Evolutionary conservation across 2,888 invertebrate genomes (phyloP), one percentile per base, ranked within the genome.

Genomic region (Icerya purchasi): DNA sequence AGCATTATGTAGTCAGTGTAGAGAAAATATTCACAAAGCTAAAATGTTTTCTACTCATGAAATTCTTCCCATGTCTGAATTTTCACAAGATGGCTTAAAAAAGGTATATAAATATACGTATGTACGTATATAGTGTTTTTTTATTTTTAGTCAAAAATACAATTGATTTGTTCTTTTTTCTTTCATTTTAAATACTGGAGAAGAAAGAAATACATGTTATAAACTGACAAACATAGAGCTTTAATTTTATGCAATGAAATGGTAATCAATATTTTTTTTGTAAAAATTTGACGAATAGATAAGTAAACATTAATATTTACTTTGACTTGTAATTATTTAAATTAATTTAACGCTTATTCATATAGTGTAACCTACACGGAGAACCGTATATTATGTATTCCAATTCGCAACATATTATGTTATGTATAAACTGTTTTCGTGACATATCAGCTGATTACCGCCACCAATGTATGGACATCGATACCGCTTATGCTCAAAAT

Each of bases 341-440:
- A n/a, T n/a, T n/a, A n/a, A n/a, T n/a, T n/a, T n/a, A n/a, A n/a
- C n/a, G n/a, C n/a, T n/a, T n/a, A n/a, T n/a, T n/a, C n/a, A n/a
- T n/a, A 50, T 62, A 80, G 73, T 83, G 83, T 68, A 71, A 76
- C 1, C 74, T 76, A 57, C 85, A 85, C 69, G 80, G 80, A 20
- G 84, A 84, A 69, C 83, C 82, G 63, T 83, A 79, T 71, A 82
- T 84, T 64, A 81, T 84, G 79, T 84, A 79, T 70, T 83, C 82
- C 5, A 79, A 80, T 56, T 76, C 80, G 60, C 80, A 80, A 66
- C 79, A 81, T 68, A 74, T 76, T 55, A 81, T 84, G 80, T 72
- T 84, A 53, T 85, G 84, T 69, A 82, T 84, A 53, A 82, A 82
- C 65, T 84, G 84, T 68, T 83, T 83, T 67, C 77, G 82, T 50